Percentiles rank a stretch among this genome's conserved stretches.
Conservation (phyloP, 2,113 vertebrate species). For the Calypte anna region DNA sequence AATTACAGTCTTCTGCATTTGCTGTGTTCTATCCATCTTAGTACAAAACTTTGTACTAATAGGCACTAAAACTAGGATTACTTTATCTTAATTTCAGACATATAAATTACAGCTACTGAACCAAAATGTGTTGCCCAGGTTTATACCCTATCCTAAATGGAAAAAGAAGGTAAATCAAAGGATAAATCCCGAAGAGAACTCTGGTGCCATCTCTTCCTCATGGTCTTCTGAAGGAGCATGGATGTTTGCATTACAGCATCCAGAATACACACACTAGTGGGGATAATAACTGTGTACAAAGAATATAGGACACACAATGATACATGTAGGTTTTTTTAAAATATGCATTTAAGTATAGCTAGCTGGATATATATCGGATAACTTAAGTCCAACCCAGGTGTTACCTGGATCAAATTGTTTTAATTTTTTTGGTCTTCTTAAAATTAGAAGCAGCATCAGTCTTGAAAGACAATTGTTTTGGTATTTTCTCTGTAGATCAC, state of each 20-base stretch:
- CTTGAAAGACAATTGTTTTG: not conserved
- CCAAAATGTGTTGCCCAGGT: not conserved
- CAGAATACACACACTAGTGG: not conserved
- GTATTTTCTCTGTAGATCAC: not conserved
- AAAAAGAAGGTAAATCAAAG: not conserved
- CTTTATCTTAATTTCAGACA: not conserved
- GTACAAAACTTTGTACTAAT: not conserved
- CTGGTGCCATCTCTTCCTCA: not conserved
- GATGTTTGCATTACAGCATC: not conserved
- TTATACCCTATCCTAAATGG: not conserved
- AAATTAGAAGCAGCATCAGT: not conserved
- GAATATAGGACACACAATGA: not conserved
- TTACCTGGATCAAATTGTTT: not conserved
- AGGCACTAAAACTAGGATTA: not conserved
- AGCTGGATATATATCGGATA: not conserved
- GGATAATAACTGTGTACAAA: not conserved
- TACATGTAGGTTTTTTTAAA: not conserved
- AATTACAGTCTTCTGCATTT: not conserved
- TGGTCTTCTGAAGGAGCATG: not conserved
- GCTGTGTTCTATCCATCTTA: not conserved
- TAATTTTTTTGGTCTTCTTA: not conserved
- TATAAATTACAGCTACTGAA: not conserved
- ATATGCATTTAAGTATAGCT: not conserved
- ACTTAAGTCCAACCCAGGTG: accelerated
- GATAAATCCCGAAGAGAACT: not conserved